Percentiles rank a stretch among this genome's conserved stretches.
These are phyloP conservation scores for Bubo bubo DNA, from an alignment of 2,113 vertebrate genomes.

Conservation along the genomic window DNA sequence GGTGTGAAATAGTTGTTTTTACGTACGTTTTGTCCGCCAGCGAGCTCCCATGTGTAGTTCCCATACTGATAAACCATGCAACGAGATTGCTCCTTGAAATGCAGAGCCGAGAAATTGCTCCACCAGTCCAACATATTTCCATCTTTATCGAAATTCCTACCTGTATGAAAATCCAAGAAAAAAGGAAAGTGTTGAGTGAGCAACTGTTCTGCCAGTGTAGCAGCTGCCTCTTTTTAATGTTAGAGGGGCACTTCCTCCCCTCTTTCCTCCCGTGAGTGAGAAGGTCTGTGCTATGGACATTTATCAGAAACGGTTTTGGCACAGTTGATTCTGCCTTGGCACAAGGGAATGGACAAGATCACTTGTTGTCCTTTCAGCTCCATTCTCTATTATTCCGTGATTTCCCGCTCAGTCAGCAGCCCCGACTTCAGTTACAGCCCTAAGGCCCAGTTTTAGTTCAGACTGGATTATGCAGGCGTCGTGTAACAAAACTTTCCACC, in stretches of 20 bases:
- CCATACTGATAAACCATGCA: slow-evolving; percentile 94
- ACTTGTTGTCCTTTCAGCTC: neutral
- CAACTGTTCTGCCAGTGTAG: accelerated
- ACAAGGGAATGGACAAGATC: neutral
- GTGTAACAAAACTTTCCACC: neutral
- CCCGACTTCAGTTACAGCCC: neutral
- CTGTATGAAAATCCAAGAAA: slow-evolving; percentile 62
- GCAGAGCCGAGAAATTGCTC: slow-evolving; percentile 91
- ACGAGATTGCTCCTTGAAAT: slow-evolving; percentile 89
- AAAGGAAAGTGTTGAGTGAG: neutral
- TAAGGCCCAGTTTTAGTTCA: neutral
- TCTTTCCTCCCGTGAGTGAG: neutral
- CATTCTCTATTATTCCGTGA: neutral
- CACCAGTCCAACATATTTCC: slow-evolving; percentile 98
- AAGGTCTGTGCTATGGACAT: neutral
- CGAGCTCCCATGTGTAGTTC: slow-evolving; percentile 92
- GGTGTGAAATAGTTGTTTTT: neutral
- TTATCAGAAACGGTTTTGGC: neutral
- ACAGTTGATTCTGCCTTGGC: neutral
- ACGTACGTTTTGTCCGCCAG: slow-evolving; percentile 86
- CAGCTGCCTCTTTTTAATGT: accelerated
- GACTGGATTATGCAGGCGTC: neutral
- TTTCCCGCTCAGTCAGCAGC: neutral
- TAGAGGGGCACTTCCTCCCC: neutral
- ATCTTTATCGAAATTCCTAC: slow-evolving; percentile 93